phyloP scores from a whole-genome alignment of 2,888 invertebrate genomes.

The Andrena chrysosceles region DNA sequence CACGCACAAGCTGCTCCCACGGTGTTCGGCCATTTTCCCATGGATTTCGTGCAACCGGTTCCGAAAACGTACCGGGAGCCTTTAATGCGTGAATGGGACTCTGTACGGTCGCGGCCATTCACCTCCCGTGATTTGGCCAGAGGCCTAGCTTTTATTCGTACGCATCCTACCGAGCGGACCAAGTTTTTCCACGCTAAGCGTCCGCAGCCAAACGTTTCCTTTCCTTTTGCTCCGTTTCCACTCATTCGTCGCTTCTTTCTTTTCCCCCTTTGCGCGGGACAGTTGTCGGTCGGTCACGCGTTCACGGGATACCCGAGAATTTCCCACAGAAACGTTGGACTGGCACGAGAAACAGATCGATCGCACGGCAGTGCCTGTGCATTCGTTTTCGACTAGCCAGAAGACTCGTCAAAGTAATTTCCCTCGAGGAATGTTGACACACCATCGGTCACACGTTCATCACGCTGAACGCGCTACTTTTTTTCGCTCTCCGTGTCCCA shows the following conservation, averaged over 20 bases:
- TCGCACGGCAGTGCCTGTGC: conserved; percentile 32
- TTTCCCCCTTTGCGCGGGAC: background rate
- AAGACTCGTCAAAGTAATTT: conserved; percentile 21
- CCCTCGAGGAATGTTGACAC: conserved; percentile 11
- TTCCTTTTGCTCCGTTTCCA: background rate
- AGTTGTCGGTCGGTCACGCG: conserved; percentile 17
- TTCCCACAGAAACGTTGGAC: conserved; percentile 6
- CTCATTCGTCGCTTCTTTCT: background rate
- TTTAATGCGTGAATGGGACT: conserved; percentile 76
- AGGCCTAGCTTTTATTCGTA: conserved; percentile 49
- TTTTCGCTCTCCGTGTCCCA: background rate
- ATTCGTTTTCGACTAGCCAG: conserved; percentile 10
- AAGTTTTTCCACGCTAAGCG: conserved; percentile 14
- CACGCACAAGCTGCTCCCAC: conserved; percentile 66
- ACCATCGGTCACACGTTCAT: conserved; percentile 5
- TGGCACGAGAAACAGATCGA: conserved; percentile 32
- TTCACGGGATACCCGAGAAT: conserved; percentile 19
- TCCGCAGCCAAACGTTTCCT: background rate
- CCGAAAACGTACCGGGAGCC: conserved; percentile 74
- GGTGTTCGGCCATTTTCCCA: conserved; percentile 77
- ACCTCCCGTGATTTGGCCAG: conserved; percentile 63
- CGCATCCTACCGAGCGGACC: conserved; percentile 27
- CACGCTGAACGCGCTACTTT: background rate
- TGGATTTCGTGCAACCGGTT: conserved; percentile 78
- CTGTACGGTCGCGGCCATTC: conserved; percentile 71